Conservation (phyloP, 2,888 invertebrate species). For the Hybos culiciformis region DNA sequence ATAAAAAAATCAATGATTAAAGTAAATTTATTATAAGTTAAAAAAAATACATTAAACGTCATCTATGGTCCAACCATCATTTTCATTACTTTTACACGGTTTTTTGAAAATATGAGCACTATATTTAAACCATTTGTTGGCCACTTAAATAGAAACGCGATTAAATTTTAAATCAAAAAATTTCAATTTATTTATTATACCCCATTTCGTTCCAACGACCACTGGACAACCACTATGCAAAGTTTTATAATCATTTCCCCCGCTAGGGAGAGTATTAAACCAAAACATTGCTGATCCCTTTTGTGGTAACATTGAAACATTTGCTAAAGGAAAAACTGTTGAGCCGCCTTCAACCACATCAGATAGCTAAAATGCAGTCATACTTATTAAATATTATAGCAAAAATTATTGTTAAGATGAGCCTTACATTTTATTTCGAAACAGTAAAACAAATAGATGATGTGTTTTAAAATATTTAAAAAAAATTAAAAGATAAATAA, state of each 20-base stretch:
- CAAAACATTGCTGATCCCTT: constrained; percentile 65
- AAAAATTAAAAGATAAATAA: too few species aligned
- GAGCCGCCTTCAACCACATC: constrained; percentile 94
- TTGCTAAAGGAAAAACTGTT: constrained; percentile 90
- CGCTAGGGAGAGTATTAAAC: constrained; percentile 81
- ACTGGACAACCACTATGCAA: constrained; percentile 95
- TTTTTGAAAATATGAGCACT: neutral
- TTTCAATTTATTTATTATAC: constrained; percentile 37
- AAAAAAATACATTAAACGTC: too few species aligned
- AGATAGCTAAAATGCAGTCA: constrained; percentile 87
- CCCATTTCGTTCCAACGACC: constrained; percentile 91
- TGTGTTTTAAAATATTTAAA: too few species aligned
- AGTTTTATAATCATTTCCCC: constrained; percentile 76
- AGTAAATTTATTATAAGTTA: too few species aligned
- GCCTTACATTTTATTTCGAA: too few species aligned
- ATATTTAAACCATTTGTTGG: neutral
- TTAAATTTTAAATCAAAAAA: neutral
- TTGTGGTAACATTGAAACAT: constrained; percentile 47
- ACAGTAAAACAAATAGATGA: too few species aligned
- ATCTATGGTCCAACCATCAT: too few species aligned
- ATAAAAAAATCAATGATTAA: too few species aligned
- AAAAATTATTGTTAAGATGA: too few species aligned
- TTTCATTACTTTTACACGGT: neutral
- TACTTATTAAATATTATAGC: too few species aligned
- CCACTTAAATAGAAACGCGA: neutral